phyloP scores from a whole-genome alignment of 2,797 vertebrate species.

The Erpetoichthys calabaricus region DNA sequence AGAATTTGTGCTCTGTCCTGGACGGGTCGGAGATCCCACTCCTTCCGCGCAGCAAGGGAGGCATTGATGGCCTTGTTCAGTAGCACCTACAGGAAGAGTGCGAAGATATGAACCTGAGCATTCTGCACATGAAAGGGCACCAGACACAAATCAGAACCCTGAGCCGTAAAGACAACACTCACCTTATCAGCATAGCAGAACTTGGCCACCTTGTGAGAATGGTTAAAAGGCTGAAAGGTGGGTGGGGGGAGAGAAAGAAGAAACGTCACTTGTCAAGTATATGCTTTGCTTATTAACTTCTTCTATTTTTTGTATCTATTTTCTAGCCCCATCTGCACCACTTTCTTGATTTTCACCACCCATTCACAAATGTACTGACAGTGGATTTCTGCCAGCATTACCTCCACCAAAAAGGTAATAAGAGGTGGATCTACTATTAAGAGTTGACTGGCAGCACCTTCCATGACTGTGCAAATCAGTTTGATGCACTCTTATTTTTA shows the following conservation, averaged over 20 bases:
- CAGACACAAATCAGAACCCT: too few species aligned
- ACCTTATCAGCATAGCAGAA: constrained; percentile 93
- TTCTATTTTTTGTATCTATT: too few species aligned
- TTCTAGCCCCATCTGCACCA: too few species aligned
- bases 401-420: too few species aligned
- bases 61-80: constrained; percentile 75
- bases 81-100: constrained; percentile 47
- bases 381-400: too few species aligned
- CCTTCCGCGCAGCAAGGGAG: constrained; percentile 60
- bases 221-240: constrained; percentile 71
- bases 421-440: too few species aligned
- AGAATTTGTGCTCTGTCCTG: constrained; percentile 77
- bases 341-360: too few species aligned
- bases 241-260: not conserved
- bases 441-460: too few species aligned
- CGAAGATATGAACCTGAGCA: not conserved
- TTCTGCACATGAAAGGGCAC: not conserved
- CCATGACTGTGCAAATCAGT: too few species aligned
- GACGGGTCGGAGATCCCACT: constrained; percentile 81
- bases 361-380: too few species aligned
- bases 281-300: not conserved
- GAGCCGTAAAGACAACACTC: constrained; percentile 15
- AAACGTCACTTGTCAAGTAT: not conserved
- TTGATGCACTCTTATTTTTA: too few species aligned
- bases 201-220: constrained; percentile 78